Conservation (phyloP, 37 sponge, comb jelly and placozoan genomes). For the Spongia lamella region DNA sequence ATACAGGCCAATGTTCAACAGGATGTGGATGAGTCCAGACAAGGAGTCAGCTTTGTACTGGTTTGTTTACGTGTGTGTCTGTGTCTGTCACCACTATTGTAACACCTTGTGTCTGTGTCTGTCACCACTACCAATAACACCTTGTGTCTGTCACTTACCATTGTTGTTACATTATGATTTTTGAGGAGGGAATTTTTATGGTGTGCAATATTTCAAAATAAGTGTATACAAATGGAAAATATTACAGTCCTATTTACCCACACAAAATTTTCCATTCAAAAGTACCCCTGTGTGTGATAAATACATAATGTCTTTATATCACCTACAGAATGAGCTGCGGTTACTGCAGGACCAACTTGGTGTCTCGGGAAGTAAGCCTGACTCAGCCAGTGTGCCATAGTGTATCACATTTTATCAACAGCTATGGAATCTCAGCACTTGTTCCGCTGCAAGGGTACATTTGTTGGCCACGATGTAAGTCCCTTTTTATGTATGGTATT, state of each 20-base stretch:
- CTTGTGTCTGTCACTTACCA: no score
- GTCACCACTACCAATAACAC: no score
- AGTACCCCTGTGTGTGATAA: not conserved
- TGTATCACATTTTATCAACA: conserved; percentile 11
- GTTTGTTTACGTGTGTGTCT: conserved; percentile 31
- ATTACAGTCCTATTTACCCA: no score
- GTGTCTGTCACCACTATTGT: not conserved
- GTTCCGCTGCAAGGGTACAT: conserved; percentile 95
- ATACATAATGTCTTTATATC: not conserved
- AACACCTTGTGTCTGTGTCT: no score
- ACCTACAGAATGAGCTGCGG: conserved; percentile 67
- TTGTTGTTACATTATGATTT: no score
- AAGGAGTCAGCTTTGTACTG: conserved; percentile 72
- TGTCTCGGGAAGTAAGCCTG: conserved; percentile 78
- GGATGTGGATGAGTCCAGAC: conserved; percentile 60
- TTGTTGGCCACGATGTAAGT: conserved; percentile 92
- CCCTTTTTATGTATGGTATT: no score
- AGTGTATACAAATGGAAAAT: no score
- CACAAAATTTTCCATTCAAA: not conserved
- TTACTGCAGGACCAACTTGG: conserved; percentile 79
- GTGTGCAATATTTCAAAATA: no score
- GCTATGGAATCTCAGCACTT: conserved; percentile 85
- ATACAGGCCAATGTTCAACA: conserved; percentile 61
- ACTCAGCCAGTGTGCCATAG: conserved; percentile 1
- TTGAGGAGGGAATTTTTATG: no score